These are phyloP conservation scores for Tamandua tetradactyla DNA, from an alignment of 2,797 vertebrate species.

Conservation along the genomic window DNA sequence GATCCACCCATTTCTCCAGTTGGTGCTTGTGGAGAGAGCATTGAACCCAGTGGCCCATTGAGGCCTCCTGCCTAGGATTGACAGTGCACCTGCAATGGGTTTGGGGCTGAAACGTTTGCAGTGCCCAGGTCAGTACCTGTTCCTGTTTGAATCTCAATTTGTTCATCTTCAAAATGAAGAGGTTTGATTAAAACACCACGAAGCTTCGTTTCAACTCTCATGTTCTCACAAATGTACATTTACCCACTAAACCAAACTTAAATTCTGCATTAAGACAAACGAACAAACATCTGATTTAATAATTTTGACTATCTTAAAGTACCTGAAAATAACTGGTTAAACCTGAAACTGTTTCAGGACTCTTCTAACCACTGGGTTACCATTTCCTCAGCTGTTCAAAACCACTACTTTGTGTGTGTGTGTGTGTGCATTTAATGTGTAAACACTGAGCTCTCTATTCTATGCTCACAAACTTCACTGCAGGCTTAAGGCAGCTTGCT, in stretches of 20 bases:
- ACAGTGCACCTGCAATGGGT: not conserved
- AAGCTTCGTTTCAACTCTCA: not conserved
- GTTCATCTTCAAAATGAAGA: not conserved
- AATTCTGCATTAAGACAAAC: not conserved
- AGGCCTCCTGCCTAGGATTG: not conserved
- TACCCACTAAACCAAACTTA: not conserved
- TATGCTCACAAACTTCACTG: not conserved
- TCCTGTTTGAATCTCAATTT: not conserved
- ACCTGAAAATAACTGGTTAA: conserved; percentile 13
- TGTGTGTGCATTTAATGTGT: not conserved
- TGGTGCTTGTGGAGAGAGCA: not conserved
- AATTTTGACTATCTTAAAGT: conserved; percentile 5
- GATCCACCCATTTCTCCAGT: not conserved
- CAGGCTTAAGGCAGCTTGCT: not conserved
- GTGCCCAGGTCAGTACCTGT: not conserved
- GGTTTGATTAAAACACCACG: not conserved
- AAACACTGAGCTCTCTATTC: not conserved
- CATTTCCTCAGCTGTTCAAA: not conserved
- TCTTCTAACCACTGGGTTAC: not conserved
- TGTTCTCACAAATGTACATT: not conserved
- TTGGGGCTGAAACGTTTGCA: not conserved
- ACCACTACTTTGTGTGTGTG: not conserved
- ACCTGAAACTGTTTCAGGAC: not conserved
- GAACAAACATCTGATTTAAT: not conserved
- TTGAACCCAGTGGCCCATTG: not conserved